phyloP scores from a whole-genome alignment of 2,113 vertebrate species.

The Notechis scutatus region DNA sequence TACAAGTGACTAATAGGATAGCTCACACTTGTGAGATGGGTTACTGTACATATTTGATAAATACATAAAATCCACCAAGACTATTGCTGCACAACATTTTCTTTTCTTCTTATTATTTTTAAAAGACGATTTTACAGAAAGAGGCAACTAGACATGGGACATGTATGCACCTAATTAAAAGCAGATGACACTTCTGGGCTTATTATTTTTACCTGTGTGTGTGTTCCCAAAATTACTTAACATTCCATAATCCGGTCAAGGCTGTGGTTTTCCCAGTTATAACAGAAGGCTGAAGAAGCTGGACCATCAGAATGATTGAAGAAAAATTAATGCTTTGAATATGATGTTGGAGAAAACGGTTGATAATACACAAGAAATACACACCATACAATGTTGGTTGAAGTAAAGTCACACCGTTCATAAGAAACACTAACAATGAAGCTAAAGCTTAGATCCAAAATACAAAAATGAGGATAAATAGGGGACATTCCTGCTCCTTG shows the following conservation, averaged over 20 bases:
- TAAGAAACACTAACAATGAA: not conserved
- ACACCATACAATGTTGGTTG: not conserved
- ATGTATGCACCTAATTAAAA: not conserved
- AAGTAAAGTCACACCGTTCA: not conserved
- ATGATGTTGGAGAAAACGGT: not conserved
- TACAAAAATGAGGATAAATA: not conserved
- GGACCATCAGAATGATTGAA: not conserved
- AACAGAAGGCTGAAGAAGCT: not conserved
- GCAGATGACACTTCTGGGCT: not conserved
- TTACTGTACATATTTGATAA: not conserved
- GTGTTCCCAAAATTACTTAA: not conserved
- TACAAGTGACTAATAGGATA: not conserved
- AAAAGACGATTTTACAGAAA: not conserved
- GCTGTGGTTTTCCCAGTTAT: not conserved
- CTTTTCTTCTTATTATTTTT: not conserved
- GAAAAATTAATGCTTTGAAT: not conserved
- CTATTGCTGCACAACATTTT: not conserved
- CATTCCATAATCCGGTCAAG: not conserved
- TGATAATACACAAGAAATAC: not conserved
- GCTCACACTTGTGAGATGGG: not conserved
- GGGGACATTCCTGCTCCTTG: not conserved
- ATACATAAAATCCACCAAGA: not conserved
- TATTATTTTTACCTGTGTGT: not conserved
- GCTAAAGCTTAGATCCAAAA: not conserved
- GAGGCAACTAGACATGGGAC: not conserved